These are phyloP conservation scores for Lissonota sp. DNA, from an alignment of 2,888 invertebrate genomes.

Conservation along the genomic window DNA sequence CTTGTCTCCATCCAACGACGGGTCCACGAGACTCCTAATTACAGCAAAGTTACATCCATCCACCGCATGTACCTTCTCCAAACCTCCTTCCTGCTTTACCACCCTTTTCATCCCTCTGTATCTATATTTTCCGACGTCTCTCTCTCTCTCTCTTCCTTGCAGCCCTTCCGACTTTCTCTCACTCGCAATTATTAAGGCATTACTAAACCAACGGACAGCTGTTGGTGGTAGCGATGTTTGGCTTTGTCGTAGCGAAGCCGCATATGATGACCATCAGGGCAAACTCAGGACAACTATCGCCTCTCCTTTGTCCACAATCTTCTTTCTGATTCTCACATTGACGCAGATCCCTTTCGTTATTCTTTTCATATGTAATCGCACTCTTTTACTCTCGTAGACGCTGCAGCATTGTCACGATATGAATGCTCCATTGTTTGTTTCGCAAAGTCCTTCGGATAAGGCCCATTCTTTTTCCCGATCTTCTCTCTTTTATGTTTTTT, in stretches of 20 bases:
- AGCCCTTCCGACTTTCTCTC: slow-evolving; percentile 67
- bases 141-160: slow-evolving; percentile 23
- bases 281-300: neutral
- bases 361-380: neutral
- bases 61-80: slow-evolving; percentile 32
- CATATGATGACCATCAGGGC: slow-evolving; percentile 17
- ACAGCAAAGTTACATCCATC: slow-evolving; percentile 73
- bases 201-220: slow-evolving; percentile 69
- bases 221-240: slow-evolving; percentile 57
- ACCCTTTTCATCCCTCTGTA: neutral
- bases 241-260: slow-evolving; percentile 12
- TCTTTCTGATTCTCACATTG: neutral
- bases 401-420: neutral
- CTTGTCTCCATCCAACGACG: slow-evolving; percentile 74
- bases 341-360: neutral
- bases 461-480: slow-evolving; percentile 43
- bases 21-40: slow-evolving; percentile 75
- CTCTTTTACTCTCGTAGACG: neutral
- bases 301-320: neutral
- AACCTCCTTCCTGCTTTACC: neutral
- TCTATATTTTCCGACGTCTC: neutral
- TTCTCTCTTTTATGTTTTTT: slow-evolving; percentile 16
- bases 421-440: slow-evolving; percentile 7
- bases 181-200: slow-evolving; percentile 76
- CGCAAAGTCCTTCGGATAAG: slow-evolving; percentile 66